Percentiles rank a stretch among this genome's conserved stretches.
Evolutionary conservation across 2,113 vertebrate genomes (phyloP).

Genomic region (Stigmatopora argus): DNA sequence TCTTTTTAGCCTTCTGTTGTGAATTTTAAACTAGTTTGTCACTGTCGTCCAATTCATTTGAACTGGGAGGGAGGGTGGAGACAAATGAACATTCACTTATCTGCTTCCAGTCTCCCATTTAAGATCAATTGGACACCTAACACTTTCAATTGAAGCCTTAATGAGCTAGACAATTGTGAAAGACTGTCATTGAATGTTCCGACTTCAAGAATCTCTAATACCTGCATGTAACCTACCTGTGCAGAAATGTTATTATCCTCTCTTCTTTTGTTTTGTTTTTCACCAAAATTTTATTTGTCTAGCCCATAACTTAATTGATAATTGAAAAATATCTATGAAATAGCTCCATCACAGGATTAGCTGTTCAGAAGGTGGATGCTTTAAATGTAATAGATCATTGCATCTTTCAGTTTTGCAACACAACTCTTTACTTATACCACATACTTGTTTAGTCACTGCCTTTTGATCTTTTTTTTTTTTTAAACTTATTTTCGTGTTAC

Average conservation of each 20-base stretch:
- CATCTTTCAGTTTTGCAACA: not conserved
- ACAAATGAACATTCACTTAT: too few relatives aligned
- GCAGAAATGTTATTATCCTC: conserved; percentile 16
- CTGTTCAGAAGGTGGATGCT: not conserved
- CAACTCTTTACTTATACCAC: conserved; percentile 27
- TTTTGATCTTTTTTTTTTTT: too few relatives aligned
- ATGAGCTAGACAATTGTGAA: conserved; percentile 38
- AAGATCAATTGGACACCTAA: too few relatives aligned
- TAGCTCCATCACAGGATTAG: not conserved
- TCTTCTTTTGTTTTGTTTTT: conserved; percentile 14
- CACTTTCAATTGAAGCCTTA: too few relatives aligned
- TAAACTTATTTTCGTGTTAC: conserved; percentile 8
- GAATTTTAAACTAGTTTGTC: too few relatives aligned
- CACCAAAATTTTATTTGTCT: conserved; percentile 8
- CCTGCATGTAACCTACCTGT: conserved; percentile 8
- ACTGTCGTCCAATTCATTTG: too few relatives aligned
- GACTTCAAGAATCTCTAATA: conserved; percentile 22
- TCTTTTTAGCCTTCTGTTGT: too few relatives aligned
- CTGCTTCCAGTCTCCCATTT: too few relatives aligned
- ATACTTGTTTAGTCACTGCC: conserved; percentile 13
- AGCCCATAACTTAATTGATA: not conserved
- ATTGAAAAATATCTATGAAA: not conserved
- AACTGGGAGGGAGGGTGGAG: too few relatives aligned
- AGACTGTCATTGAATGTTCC: conserved; percentile 24
- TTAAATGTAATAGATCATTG: not conserved